A percentile compares a stretch with the other conserved stretches of the same genome.
phyloP scores from a whole-genome alignment of 2,113 vertebrate genomes.

The Sclerurus mexicanus region DNA sequence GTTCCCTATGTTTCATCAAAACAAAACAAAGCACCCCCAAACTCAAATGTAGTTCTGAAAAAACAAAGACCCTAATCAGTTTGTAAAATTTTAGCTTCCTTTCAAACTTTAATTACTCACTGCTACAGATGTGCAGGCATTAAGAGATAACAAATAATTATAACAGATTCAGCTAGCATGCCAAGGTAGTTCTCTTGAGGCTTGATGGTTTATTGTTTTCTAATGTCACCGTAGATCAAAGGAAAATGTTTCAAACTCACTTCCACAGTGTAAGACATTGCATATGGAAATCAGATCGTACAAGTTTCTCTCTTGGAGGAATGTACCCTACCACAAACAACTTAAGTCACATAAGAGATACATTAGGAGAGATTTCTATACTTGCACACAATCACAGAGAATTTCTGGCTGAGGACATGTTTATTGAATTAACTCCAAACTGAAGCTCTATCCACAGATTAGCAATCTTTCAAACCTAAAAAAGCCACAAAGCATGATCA shows the following conservation, averaged over 20 bases:
- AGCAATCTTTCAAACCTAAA: background rate
- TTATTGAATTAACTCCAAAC: background rate
- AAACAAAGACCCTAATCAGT: background rate
- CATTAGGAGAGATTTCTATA: background rate
- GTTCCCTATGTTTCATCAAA: background rate
- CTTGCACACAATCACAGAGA: background rate
- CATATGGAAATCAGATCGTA: background rate
- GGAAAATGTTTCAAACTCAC: background rate
- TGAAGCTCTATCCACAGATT: background rate
- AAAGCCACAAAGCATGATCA: background rate
- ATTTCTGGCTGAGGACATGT: background rate
- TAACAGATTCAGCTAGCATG: background rate
- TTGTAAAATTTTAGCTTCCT: constrained; percentile 1
- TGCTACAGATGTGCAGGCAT: constrained; percentile 23
- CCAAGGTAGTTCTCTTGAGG: constrained; percentile 16
- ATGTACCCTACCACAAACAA: background rate
- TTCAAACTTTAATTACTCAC: constrained; percentile 14
- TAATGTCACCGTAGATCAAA: constrained; percentile 22
- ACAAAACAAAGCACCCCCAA: background rate
- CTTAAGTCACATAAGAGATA: background rate
- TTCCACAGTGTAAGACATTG: background rate
- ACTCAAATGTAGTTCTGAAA: background rate
- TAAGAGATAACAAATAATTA: constrained; percentile 38
- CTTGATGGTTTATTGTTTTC: background rate
- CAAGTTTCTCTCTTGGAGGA: background rate